These are phyloP conservation scores for Diglossa cyanea DNA, from an alignment of 2,797 vertebrate genomes.

Conservation along the genomic window DNA sequence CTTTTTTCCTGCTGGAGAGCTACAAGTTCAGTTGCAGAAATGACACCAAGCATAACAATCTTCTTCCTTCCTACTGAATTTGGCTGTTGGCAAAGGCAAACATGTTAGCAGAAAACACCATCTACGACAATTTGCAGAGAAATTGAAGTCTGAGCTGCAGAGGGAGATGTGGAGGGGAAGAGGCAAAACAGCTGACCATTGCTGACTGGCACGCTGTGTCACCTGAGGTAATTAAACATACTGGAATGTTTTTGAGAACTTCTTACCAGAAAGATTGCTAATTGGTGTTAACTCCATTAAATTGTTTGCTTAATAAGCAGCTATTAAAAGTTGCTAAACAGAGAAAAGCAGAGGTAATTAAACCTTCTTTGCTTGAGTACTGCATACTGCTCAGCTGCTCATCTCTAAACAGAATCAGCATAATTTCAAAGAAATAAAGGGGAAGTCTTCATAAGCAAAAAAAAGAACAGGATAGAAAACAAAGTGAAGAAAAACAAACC, in stretches of 20 bases:
- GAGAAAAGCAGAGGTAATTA: slow-evolving; percentile 4
- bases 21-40: neutral
- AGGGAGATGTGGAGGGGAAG: neutral
- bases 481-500: neutral
- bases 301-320: slow-evolving; percentile 5
- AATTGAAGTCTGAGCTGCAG: neutral
- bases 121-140: neutral
- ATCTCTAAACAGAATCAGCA: neutral
- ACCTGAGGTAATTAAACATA: neutral
- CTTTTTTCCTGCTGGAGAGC: neutral
- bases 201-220: neutral
- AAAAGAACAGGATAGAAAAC: neutral
- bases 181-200: neutral
- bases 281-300: neutral
- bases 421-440: neutral
- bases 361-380: neutral
- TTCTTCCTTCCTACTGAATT: neutral
- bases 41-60: neutral
- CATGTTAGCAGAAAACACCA: neutral
- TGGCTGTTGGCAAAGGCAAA: neutral
- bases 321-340: slow-evolving; percentile 17
- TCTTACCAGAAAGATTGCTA: neutral
- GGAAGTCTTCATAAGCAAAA: neutral
- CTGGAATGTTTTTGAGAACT: neutral
- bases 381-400: neutral